Evolutionary conservation across 2,797 vertebrate species (phyloP), one percentile per base, ranked within the genome.

Genomic region (Pipistrellus nathusii): DNA sequence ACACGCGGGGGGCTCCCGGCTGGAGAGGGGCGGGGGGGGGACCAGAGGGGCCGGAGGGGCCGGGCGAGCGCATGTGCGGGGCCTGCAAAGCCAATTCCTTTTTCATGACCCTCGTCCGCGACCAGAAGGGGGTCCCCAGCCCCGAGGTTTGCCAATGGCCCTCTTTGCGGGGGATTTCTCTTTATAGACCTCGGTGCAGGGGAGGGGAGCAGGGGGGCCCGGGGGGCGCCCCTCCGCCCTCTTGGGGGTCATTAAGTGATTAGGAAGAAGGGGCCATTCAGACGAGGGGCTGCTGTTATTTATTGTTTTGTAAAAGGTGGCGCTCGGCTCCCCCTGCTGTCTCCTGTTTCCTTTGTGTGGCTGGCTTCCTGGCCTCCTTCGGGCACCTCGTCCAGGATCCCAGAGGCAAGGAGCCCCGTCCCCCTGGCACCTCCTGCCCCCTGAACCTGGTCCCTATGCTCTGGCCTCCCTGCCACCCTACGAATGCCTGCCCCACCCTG

Each of bases 201-300:
- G 71, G 5, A 46, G 30, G 68, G 3, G 73, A 69, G 73, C n/a
- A n/a, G n/a, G n/a, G n/a, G n/a, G n/a, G n/a, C n/a, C n/a, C n/a
- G n/a, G n/a, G n/a, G n/a, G n/a, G n/a, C n/a, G n/a, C 66, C 91
- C 91, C 91, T 76, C 59, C 7, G 3, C 90, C 95, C 97, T 96
- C 97, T 81, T 86, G 97, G 97, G 97, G 96, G 96, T 96, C 97
- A 97, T 97, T 97, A 97, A 97, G 96, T 97, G 97, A 97, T 97
- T 96, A 97, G 96, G 95, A 95, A 94, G 96, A 95, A 90, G 95
- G 92, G 94, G 87, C 95, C 64, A 96, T 48, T 48, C 46, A 46
- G 44, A 46, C 44, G 44, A 12, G 83, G 62, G 46, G 46, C 46
- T 48, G 38, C 88, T 89, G 44, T 96, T 97, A 96, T 96, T 96